Evolutionary conservation across 2,113 vertebrate genomes (phyloP).

Genomic region (Limnothrissa miodon): DNA sequence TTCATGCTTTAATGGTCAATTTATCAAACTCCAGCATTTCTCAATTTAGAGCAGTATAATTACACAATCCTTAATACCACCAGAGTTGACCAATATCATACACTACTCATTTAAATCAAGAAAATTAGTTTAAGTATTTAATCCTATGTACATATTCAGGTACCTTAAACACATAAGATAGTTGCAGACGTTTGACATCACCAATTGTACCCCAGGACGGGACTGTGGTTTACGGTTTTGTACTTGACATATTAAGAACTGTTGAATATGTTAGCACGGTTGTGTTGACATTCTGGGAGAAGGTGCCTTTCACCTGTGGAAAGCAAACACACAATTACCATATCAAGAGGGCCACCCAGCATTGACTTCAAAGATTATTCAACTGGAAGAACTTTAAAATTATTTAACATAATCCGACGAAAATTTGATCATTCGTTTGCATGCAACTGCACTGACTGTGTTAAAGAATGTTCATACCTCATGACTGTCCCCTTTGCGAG

Average conservation of each 20-base stretch:
- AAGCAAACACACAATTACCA: background rate
- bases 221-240: background rate
- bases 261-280: background rate
- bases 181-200: background rate
- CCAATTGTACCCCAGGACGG: background rate
- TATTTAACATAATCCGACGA: too few relatives aligned
- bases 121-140: background rate
- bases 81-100: background rate
- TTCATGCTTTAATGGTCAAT: background rate
- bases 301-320: background rate
- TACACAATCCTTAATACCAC: background rate
- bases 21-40: background rate
- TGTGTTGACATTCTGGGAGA: background rate
- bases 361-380: background rate
- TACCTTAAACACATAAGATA: background rate
- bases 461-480: background rate
- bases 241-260: background rate
- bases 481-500: conserved; percentile 40
- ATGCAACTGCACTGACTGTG: too few relatives aligned
- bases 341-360: background rate
- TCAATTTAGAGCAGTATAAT: background rate
- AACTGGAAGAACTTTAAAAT: background rate
- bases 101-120: background rate
- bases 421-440: too few relatives aligned
- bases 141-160: background rate